phyloP scores from a whole-genome alignment of 2,113 vertebrate species.

The Toxotes jaculatrix region DNA sequence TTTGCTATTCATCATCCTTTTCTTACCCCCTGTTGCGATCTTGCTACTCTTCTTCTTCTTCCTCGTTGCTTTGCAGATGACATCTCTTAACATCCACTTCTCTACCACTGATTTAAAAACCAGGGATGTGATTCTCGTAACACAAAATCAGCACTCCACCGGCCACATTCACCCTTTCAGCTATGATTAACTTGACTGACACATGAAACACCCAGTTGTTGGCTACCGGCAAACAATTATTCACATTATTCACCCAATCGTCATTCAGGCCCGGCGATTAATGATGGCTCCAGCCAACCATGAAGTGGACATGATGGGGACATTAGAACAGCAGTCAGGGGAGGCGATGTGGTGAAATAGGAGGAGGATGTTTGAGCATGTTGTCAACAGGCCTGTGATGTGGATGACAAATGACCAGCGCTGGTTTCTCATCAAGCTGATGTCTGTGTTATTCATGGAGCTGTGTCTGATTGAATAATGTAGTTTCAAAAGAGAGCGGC shows the following conservation, averaged over 20 bases:
- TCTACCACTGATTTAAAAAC: constrained; percentile 1
- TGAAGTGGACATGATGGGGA: constrained; percentile 78
- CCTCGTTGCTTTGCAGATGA: not conserved
- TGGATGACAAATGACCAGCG: constrained; percentile 74
- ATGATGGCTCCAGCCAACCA: constrained; percentile 73
- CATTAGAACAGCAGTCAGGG: constrained; percentile 68
- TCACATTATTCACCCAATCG: constrained; percentile 73
- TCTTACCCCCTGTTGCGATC: not conserved
- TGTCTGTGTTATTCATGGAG: constrained; percentile 60
- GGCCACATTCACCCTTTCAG: constrained; percentile 19
- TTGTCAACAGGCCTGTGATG: constrained; percentile 73
- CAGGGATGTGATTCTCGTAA: not conserved
- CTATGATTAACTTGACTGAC: constrained; percentile 45
- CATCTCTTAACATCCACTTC: not conserved
- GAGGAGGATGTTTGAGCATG: constrained; percentile 66
- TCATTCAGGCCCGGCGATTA: constrained; percentile 58
- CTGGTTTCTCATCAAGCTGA: constrained; percentile 63
- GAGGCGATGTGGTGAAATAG: constrained; percentile 44
- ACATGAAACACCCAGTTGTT: constrained; percentile 53
- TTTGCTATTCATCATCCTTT: not conserved
- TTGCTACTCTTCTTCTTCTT: not conserved
- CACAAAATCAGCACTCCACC: not conserved
- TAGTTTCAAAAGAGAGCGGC: constrained; percentile 19
- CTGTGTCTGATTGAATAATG: constrained; percentile 62
- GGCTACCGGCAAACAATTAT: constrained; percentile 67